phyloP scores from a whole-genome alignment of 2,113 vertebrate species.

The Nettapus auritus region DNA sequence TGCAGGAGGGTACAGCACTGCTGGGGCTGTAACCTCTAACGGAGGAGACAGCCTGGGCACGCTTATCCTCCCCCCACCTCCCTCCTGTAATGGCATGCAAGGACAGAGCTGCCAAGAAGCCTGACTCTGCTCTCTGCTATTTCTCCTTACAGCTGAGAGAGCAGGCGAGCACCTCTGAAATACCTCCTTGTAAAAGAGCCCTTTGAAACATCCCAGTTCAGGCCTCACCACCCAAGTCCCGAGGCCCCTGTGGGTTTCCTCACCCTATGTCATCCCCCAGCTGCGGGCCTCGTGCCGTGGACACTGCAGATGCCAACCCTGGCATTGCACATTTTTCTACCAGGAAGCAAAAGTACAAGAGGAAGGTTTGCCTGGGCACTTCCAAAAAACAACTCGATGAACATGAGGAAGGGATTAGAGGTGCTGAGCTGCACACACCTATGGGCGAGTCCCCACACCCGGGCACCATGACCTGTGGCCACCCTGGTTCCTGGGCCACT shows the following conservation, averaged over 20 bases:
- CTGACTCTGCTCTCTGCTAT: not conserved
- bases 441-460: not conserved
- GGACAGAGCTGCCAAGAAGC: not conserved
- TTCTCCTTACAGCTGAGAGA: not conserved
- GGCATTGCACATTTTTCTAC: fast-evolving
- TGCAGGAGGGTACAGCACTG: not conserved
- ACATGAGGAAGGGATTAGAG: not conserved
- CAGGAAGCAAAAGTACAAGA: not conserved
- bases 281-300: not conserved
- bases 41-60: not conserved
- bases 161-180: not conserved
- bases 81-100: fast-evolving
- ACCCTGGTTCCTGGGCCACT: not conserved
- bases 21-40: not conserved
- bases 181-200: not conserved
- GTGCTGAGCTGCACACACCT: not conserved
- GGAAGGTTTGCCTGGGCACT: not conserved
- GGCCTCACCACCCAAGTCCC: not conserved
- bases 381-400: not conserved
- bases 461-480: not conserved
- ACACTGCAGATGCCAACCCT: not conserved
- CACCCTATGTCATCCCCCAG: too few relatives aligned
- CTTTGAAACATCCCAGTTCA: not conserved
- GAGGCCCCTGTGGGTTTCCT: not conserved
- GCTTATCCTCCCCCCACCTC: not conserved